Evolutionary conservation across 2,113 vertebrate genomes (phyloP), one percentile per base, ranked within the genome.

Genomic region (Garra rufa): DNA sequence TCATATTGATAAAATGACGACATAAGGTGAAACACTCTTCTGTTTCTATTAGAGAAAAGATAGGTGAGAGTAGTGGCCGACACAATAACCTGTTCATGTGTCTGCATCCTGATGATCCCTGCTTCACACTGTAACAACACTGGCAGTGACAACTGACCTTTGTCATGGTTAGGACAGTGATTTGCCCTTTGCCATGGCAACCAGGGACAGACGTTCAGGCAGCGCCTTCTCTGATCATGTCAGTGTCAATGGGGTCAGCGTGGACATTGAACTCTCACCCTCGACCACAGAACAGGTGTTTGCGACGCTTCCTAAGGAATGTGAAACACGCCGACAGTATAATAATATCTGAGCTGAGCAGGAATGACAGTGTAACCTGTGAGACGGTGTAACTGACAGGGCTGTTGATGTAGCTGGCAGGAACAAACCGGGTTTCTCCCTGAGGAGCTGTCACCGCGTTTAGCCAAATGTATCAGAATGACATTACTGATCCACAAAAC

Each of bases 381-480:
- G 88, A 85, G 87, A 86, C 26, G 38, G 83, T 85, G 17, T 69
- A 85, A 83, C 76, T 87, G 86, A 89, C 83, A 83, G 55, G 81
- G 19, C 48, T 71, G n/a, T 43, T 79, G 77, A 85, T 80, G 65
- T 44, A 76, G 69, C 55, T 88, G 83, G 65, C 83, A 87, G 83
- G 79, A 87, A 85, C 83, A 85, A 85, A 78, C 70, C 50, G 13
- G 28, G 38, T 57, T 44, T 81, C 71, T 83, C 87, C 81, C 87
- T 14, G 34, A 81, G 85, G 82, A 79, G 74, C 75, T 85, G 85
- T 87, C 85, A 88, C 50, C 61, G 59, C 71, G 55, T 76, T 85
- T 83, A 87, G 81, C 83, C 85, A 85, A 85, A 88, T 87, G 81
- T 55, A 83, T 88, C 88, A 87, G 63, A 63, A 69, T 82, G 78